A percentile compares a stretch with the other conserved stretches of the same genome.
phyloP scores from a whole-genome alignment of 2,113 vertebrate genomes.

The Hyla sarda region DNA sequence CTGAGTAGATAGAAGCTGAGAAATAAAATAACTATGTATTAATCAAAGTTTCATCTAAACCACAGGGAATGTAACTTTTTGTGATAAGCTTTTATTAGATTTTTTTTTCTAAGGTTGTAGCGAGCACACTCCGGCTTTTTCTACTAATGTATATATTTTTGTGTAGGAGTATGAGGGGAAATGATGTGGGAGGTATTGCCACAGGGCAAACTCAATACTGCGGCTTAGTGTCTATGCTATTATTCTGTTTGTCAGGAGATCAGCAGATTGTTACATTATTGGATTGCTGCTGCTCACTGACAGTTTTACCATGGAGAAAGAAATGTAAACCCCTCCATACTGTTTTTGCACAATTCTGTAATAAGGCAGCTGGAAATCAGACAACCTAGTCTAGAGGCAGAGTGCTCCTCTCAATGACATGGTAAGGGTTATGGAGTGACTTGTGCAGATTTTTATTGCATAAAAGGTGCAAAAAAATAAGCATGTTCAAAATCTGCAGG shows the following conservation, averaged over 20 bases:
- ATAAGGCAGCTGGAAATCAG: no score
- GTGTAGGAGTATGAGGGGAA: constrained; percentile 9
- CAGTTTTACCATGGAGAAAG: neutral
- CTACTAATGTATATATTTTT: constrained; percentile 12
- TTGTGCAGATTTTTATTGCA: no score
- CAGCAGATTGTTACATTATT: neutral
- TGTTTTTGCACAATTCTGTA: no score
- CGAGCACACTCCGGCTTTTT: neutral
- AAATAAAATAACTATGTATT: neutral
- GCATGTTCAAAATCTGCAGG: no score
- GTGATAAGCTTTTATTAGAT: constrained; percentile 18
- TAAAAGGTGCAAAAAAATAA: no score
- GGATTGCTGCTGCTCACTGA: neutral
- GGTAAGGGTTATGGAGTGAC: no score
- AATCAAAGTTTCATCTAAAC: neutral
- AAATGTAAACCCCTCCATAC: neutral
- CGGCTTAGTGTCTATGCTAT: constrained; percentile 1
- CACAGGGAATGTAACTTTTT: constrained; percentile 19
- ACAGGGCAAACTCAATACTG: neutral
- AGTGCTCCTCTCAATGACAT: no score
- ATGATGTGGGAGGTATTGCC: constrained; percentile 16
- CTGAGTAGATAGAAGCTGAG: neutral
- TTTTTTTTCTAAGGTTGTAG: neutral
- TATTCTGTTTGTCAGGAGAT: constrained; percentile 6
- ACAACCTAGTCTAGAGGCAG: no score